Evolutionary conservation across 1,140 invertebrate genomes (phyloP), one percentile per base, ranked within the genome.

Genomic region (Drosophila bipectinata): DNA sequence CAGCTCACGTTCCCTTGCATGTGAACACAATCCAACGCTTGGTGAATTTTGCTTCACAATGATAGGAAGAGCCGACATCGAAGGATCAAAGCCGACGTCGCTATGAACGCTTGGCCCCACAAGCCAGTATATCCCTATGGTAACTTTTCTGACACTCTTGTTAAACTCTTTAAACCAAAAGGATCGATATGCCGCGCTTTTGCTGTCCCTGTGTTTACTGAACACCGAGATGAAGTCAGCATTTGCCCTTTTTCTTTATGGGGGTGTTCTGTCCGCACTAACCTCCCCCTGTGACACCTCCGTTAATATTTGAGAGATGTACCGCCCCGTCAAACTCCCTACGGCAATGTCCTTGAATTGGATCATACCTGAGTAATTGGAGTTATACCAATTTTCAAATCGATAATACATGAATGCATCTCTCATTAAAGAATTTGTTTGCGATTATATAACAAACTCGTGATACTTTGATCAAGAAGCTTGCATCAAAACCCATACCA

Each of bases 251-350:
- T n/a, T n/a, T n/a, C n/a, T 96, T 95, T 93, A 96, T 94, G 94
- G 93, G 94, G 95, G 95, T 94, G 96, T 96, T 97, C 95, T 94
- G 95, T 95, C 93, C 95, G 95, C 94, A 93, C 94, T 95, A 95
- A 96, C 95, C 95, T 94, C 92, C 93, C 94, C 95, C 96, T 96
- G 94, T 95, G 95, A 96, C 95, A 96, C 94, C 95, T 96, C 94
- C 95, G 95, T 96, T 96, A 96, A 94, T 93, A 91, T 96, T 96
- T 94, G 92, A 94, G 92, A 94, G 93, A 93, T 96, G 95, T 96
- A 94, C 95, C 94, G 94, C 95, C 95, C 58, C 58, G 67, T 39
- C 59, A 71, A 71, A 71, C 67, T 71, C 67, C 67, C 67, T 57
- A 62, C 67, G 94, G 93, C 93, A 28, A 92, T 93, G 93, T 92